phyloP scores from a whole-genome alignment of 2,888 invertebrate species.

The Tachina lurida region DNA sequence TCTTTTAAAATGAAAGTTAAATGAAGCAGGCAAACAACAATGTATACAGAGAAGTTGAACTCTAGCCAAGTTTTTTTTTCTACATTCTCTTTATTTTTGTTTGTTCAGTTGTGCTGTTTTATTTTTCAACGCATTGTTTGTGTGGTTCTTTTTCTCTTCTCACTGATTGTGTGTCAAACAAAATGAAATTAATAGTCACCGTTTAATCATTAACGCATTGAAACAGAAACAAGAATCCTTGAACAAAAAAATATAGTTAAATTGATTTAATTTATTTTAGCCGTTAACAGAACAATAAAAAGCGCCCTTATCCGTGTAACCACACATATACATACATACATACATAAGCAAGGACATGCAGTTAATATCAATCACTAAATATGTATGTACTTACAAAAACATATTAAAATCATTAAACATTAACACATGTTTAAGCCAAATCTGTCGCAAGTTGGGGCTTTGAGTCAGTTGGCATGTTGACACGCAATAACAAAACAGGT shows the following conservation, averaged over 20 bases:
- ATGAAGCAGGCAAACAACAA: constrained; percentile 2
- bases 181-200: constrained; percentile 70
- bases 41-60: neutral
- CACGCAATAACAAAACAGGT: too few relatives aligned
- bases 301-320: too few relatives aligned
- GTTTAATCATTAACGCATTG: constrained; percentile 61
- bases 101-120: constrained; percentile 31
- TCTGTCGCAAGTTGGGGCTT: too few relatives aligned
- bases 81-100: neutral
- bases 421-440: too few relatives aligned
- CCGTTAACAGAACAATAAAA: neutral
- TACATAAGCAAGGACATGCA: too few relatives aligned
- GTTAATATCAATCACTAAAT: too few relatives aligned
- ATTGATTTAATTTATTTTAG: constrained; percentile 30
- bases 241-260: constrained; percentile 16
- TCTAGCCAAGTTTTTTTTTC: neutral
- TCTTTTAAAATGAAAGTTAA: constrained; percentile 14
- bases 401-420: too few relatives aligned
- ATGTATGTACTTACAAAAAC: too few relatives aligned
- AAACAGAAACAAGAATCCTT: neutral
- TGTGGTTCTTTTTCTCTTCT: constrained; percentile 23
- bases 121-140: neutral
- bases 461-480: too few relatives aligned
- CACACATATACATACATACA: too few relatives aligned
- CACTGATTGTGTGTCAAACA: constrained; percentile 22